Conservation (phyloP, 2,888 invertebrate species). For the Crossocerus cetratus region DNA sequence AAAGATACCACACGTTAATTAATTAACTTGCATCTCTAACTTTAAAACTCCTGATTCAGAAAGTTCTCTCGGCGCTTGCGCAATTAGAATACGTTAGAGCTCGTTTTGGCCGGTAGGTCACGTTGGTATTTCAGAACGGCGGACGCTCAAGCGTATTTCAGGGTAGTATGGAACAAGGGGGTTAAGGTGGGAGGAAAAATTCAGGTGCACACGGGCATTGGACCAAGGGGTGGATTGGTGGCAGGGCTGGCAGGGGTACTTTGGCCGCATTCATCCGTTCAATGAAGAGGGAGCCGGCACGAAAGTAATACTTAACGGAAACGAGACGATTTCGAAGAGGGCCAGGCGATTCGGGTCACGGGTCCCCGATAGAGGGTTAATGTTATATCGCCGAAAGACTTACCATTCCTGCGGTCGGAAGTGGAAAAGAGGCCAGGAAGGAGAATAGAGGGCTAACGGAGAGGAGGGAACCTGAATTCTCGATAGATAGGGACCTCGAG, state of each 20-base stretch:
- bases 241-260: slow-evolving; percentile 22
- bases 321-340: slow-evolving; percentile 50
- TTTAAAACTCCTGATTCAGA: too few relatives aligned
- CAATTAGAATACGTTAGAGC: too few relatives aligned
- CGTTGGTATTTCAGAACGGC: too few relatives aligned
- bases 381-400: slow-evolving; percentile 55
- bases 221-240: too few relatives aligned
- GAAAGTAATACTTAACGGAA: slow-evolving; percentile 48
- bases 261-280: slow-evolving; percentile 37
- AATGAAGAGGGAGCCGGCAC: slow-evolving; percentile 24
- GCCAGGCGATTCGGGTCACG: slow-evolving; percentile 56
- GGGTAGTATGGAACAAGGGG: too few relatives aligned
- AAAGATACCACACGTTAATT: too few relatives aligned
- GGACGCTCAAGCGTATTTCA: too few relatives aligned
- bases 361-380: slow-evolving; percentile 55
- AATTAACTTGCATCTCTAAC: too few relatives aligned
- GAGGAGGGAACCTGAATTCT: slow-evolving; percentile 9
- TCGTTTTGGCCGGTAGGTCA: too few relatives aligned
- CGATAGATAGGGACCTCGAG: slow-evolving; percentile 6
- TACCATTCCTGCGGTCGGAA: slow-evolving; percentile 48
- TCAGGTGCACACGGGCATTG: too few relatives aligned
- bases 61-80: too few relatives aligned
- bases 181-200: too few relatives aligned
- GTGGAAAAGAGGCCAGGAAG: slow-evolving; percentile 29
- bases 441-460: background rate